phyloP scores from a whole-genome alignment of 2,888 invertebrate species.

The Ctena decussata region DNA sequence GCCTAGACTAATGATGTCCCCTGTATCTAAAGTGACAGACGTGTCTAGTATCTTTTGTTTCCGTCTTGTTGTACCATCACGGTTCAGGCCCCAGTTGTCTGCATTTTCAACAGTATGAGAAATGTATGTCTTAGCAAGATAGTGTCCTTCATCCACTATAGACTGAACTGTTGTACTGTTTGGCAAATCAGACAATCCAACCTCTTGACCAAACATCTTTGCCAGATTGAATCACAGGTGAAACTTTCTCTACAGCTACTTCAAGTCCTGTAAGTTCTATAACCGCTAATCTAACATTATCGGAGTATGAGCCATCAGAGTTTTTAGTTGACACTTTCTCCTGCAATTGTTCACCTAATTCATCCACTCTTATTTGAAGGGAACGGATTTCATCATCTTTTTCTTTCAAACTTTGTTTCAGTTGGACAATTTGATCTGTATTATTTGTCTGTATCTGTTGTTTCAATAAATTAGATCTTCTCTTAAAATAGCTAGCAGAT shows the following conservation, averaged over 20 bases:
- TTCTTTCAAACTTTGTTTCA: neutral
- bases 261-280: slow-evolving; percentile 51
- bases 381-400: neutral
- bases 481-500: neutral
- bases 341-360: neutral
- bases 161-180: neutral
- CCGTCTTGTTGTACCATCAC: slow-evolving; percentile 48
- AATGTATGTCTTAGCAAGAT: slow-evolving; percentile 41
- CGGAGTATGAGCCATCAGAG: slow-evolving; percentile 21
- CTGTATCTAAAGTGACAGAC: slow-evolving; percentile 26
- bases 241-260: slow-evolving; percentile 48
- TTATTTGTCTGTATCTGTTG: neutral
- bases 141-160: slow-evolving; percentile 50
- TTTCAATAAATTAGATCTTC: neutral
- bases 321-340: slow-evolving; percentile 17
- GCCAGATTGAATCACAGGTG: slow-evolving; percentile 29
- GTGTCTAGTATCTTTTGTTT: slow-evolving; percentile 54
- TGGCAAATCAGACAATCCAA: slow-evolving; percentile 24
- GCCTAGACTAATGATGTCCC: slow-evolving; percentile 38
- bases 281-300: slow-evolving; percentile 24
- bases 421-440: neutral
- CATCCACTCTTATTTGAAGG: slow-evolving; percentile 1
- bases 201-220: slow-evolving; percentile 17
- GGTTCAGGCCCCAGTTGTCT: slow-evolving; percentile 38
- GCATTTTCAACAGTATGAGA: slow-evolving; percentile 19